Conservation (phyloP, 2,113 vertebrate species). For the Ia io region DNA sequence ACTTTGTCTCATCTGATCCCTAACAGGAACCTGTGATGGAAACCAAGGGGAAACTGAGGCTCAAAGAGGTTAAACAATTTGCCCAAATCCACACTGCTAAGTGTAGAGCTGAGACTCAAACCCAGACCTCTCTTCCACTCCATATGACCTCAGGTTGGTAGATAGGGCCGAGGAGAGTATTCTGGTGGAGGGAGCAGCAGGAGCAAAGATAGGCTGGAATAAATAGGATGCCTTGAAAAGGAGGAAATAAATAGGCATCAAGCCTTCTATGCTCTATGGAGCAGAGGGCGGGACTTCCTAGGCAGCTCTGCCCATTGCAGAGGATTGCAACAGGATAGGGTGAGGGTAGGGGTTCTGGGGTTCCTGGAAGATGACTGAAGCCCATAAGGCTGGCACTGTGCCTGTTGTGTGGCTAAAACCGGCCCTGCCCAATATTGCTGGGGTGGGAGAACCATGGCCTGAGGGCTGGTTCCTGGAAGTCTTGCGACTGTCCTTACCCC, state of each 20-base stretch:
- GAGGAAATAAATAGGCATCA: background rate
- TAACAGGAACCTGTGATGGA: background rate
- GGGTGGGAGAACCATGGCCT: background rate
- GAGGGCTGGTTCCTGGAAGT: slow-evolving; percentile 52
- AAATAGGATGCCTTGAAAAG: background rate
- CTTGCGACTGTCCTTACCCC: background rate
- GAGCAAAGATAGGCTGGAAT: background rate
- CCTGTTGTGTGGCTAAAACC: slow-evolving; percentile 29
- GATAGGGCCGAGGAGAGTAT: background rate
- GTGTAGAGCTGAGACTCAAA: slow-evolving; percentile 5
- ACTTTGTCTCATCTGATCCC: background rate
- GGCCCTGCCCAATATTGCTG: background rate
- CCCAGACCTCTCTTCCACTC: background rate
- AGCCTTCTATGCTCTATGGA: background rate
- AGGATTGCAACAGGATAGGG: slow-evolving; percentile 44
- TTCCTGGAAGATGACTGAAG: slow-evolving; percentile 71
- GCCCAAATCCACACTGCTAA: background rate
- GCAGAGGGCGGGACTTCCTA: slow-evolving; percentile 32
- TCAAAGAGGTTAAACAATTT: background rate
- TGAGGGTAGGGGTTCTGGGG: background rate
- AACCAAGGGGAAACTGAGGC: slow-evolving; percentile 5
- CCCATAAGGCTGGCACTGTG: slow-evolving; percentile 20
- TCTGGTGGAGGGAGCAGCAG: background rate
- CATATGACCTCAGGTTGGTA: background rate
- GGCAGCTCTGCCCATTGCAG: background rate